Percentiles rank a stretch among this genome's conserved stretches.
Evolutionary conservation across 2,888 invertebrate species (phyloP).

Genomic region (Mesorhabditis sp.): DNA sequence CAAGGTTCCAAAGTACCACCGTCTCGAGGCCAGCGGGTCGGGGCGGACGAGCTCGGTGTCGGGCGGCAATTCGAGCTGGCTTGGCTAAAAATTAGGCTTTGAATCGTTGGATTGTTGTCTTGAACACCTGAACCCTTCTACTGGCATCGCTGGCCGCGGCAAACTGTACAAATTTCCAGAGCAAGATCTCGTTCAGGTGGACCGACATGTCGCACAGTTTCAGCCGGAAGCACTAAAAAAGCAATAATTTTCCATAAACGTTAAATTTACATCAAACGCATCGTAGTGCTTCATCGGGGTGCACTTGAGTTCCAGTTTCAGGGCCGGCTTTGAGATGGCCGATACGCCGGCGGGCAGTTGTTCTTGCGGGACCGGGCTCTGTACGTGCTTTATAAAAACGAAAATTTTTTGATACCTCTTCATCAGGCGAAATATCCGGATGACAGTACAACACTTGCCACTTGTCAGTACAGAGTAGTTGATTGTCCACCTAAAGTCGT

Average conservation of each 20-base stretch:
- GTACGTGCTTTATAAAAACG: background rate
- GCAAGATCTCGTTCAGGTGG: slow-evolving; percentile 79
- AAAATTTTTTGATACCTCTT: slow-evolving; percentile 31
- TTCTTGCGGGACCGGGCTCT: background rate
- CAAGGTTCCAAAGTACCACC: slow-evolving; percentile 81
- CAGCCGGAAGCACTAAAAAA: slow-evolving; percentile 71
- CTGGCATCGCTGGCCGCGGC: slow-evolving; percentile 10
- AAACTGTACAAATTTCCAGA: slow-evolving; percentile 69
- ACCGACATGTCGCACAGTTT: slow-evolving; percentile 78
- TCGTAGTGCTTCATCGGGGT: slow-evolving; percentile 72
- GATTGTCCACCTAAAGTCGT: slow-evolving; percentile 72
- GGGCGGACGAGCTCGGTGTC: slow-evolving; percentile 30
- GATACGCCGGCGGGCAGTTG: slow-evolving; percentile 29
- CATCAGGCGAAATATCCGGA: slow-evolving; percentile 60
- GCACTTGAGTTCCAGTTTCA: slow-evolving; percentile 77
- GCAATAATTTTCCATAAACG: too few species aligned
- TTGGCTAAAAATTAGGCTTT: background rate
- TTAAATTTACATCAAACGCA: slow-evolving; percentile 72
- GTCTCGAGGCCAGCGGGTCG: slow-evolving; percentile 60
- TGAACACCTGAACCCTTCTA: background rate
- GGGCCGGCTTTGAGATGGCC: slow-evolving; percentile 66
- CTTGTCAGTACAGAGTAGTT: slow-evolving; percentile 78
- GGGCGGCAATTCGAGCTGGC: background rate
- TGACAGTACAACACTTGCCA: slow-evolving; percentile 79
- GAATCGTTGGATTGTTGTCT: background rate